These are phyloP conservation scores for Ypsolopha scabrella DNA, from an alignment of 2,888 invertebrate genomes.

Conservation along the genomic window DNA sequence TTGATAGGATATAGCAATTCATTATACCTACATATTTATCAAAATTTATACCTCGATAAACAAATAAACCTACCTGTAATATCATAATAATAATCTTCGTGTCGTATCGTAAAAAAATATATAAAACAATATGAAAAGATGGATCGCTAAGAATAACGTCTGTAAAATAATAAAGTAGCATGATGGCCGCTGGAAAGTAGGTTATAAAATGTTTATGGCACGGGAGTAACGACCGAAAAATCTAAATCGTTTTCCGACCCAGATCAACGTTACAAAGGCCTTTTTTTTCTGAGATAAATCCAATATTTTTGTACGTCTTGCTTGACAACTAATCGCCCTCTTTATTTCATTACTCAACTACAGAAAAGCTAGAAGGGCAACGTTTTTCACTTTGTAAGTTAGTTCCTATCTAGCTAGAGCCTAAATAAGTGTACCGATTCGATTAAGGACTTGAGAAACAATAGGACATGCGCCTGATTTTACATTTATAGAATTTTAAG, in stretches of 20 bases:
- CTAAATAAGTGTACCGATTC: no score
- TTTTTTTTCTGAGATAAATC: not conserved
- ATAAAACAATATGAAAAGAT: conserved; percentile 1
- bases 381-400: no score
- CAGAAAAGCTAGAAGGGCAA: no score
- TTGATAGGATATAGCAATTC: no score
- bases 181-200: conserved; percentile 1
- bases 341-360: no score
- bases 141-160: not conserved
- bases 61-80: not conserved
- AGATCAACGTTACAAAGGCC: not conserved
- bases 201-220: conserved; percentile 1
- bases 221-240: conserved; percentile 2
- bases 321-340: no score
- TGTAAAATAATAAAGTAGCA: conserved; percentile 4
- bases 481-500: no score
- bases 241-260: not conserved
- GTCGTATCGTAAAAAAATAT: not conserved
- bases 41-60: no score
- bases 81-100: not conserved
- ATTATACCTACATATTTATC: no score
- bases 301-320: not conserved
- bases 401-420: no score
- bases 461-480: no score
- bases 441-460: no score